These are phyloP conservation scores for Druceiella hillmani DNA, from an alignment of 2,888 invertebrate species.

Conservation along the genomic window DNA sequence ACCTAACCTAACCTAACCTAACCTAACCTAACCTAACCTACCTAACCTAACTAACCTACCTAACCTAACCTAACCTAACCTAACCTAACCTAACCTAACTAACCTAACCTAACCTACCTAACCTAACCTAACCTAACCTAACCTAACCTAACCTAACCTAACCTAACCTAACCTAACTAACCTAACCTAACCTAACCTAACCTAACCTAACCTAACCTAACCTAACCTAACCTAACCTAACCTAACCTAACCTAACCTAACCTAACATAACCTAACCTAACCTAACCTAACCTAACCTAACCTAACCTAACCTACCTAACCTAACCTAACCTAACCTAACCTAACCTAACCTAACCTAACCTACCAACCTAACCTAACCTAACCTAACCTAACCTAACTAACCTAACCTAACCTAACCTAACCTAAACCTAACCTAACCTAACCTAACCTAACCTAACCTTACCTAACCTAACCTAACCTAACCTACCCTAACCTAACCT, in stretches of 20 bases:
- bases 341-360: constrained; percentile 12
- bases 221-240: constrained; percentile 8
- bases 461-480: constrained; percentile 7
- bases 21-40: constrained; percentile 5
- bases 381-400: constrained; percentile 12
- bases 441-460: constrained; percentile 10
- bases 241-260: constrained; percentile 8
- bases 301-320: constrained; percentile 9
- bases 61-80: constrained; percentile 5
- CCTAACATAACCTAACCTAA: constrained; percentile 7
- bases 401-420: constrained; percentile 11
- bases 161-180: constrained; percentile 11
- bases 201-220: constrained; percentile 8
- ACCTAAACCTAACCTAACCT: constrained; percentile 6
- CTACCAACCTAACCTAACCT: constrained; percentile 12
- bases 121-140: constrained; percentile 12
- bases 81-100: constrained; percentile 6
- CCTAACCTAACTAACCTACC: background rate
- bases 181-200: constrained; percentile 7
- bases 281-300: constrained; percentile 7
- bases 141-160: constrained; percentile 12
- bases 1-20: constrained; percentile 4
- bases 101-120: constrained; percentile 12
- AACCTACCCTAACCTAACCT: constrained; percentile 5
- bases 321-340: constrained; percentile 12